phyloP scores from a whole-genome alignment of 1,140 invertebrate species.

The Ruditapes philippinarum region DNA sequence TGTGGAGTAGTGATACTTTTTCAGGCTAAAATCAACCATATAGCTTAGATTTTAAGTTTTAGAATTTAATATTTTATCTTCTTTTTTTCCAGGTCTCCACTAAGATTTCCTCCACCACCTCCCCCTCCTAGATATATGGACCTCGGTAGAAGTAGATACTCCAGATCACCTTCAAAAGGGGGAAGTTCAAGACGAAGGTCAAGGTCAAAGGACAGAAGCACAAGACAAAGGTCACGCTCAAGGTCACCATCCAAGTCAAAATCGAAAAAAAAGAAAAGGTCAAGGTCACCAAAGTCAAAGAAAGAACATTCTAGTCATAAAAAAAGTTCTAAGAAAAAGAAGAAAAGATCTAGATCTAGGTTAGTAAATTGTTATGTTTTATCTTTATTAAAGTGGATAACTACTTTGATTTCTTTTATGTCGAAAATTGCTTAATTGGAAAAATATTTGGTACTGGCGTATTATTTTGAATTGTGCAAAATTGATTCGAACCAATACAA shows the following conservation, averaged over 20 bases:
- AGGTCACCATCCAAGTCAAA: conserved; percentile 66
- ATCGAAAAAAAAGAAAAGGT: conserved; percentile 69
- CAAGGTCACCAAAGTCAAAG: conserved; percentile 62
- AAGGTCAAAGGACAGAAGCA: conserved; percentile 58
- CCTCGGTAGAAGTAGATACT: conserved; percentile 15
- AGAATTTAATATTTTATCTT: too few species aligned
- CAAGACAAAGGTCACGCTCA: conserved; percentile 62
- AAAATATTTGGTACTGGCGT: too few species aligned
- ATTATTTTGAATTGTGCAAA: too few species aligned
- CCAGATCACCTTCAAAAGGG: conserved; percentile 38
- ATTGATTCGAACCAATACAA: too few species aligned
- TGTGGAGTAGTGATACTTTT: too few species aligned
- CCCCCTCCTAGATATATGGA: conserved; percentile 45
- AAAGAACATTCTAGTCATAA: conserved; percentile 49
- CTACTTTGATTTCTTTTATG: too few species aligned
- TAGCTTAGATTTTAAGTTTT: too few species aligned
- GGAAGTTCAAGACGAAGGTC: conserved; percentile 61
- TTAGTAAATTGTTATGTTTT: background rate
- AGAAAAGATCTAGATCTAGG: conserved; percentile 62
- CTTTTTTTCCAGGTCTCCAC: conserved; percentile 60
- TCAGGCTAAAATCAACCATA: too few species aligned
- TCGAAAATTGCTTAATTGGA: too few species aligned
- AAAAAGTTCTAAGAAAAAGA: conserved; percentile 63
- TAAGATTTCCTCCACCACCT: conserved; percentile 59
- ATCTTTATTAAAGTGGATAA: too few species aligned